Percentiles rank a stretch among this genome's conserved stretches.
phyloP scores from a whole-genome alignment of 1,140 invertebrate genomes.

The Magallana gigas region DNA sequence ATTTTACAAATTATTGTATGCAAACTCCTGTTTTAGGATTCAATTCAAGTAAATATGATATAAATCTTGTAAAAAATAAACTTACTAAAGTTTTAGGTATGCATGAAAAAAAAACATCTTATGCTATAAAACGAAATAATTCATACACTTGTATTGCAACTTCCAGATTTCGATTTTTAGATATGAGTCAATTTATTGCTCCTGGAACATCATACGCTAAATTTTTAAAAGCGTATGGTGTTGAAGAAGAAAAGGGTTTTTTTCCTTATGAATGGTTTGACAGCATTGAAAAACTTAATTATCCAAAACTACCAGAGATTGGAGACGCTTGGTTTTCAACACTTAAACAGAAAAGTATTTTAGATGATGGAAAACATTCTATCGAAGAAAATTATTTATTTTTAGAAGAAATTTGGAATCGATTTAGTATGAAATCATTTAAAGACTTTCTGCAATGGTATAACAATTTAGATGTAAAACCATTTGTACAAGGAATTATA shows the following conservation, averaged over 20 bases:
- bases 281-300: slow-evolving; percentile 38
- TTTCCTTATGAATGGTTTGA: slow-evolving; percentile 64
- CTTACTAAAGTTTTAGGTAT: slow-evolving; percentile 18
- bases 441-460: slow-evolving; percentile 44
- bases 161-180: slow-evolving; percentile 57
- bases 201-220: slow-evolving; percentile 55
- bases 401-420: slow-evolving; percentile 13
- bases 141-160: slow-evolving; percentile 54
- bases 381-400: background rate
- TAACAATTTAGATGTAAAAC: slow-evolving; percentile 13
- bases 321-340: too few relatives aligned
- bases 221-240: slow-evolving; percentile 53
- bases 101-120: background rate
- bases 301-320: background rate
- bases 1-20: slow-evolving; percentile 37
- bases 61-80: slow-evolving; percentile 38
- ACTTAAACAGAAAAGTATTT: slow-evolving; percentile 13
- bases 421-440: background rate
- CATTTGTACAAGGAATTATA: slow-evolving; percentile 15
- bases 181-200: slow-evolving; percentile 57
- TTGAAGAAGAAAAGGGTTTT: slow-evolving; percentile 53
- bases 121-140: slow-evolving; percentile 46
- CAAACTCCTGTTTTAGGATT: slow-evolving; percentile 36
- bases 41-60: slow-evolving; percentile 43
- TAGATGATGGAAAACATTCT: background rate